Conservation (phyloP, 2,113 vertebrate species). For the Anas platyrhynchos region DNA sequence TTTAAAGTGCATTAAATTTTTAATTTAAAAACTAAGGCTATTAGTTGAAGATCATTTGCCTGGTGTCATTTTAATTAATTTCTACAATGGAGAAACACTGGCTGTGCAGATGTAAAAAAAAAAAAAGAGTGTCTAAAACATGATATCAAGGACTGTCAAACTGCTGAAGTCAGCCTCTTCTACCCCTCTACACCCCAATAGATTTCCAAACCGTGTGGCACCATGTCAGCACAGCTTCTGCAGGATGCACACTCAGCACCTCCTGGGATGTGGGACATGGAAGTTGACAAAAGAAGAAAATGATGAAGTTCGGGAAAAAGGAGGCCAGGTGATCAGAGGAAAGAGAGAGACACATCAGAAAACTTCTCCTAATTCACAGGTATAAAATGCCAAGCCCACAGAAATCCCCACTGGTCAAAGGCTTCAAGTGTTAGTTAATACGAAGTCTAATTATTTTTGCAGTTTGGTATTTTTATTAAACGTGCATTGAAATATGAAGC, state of each 20-base stretch:
- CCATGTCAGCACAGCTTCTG: fast-evolving
- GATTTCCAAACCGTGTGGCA: not conserved
- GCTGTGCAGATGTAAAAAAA: not conserved
- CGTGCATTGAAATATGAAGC: constrained; percentile 33
- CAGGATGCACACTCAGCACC: not conserved
- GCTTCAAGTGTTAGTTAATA: constrained; percentile 29
- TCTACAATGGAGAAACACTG: not conserved
- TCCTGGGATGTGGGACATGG: not conserved
- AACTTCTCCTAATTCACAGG: not conserved
- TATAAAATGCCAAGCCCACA: not conserved
- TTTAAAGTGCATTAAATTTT: not conserved
- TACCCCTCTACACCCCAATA: not conserved
- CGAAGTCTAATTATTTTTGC: constrained; percentile 68
- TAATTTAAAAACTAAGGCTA: not conserved
- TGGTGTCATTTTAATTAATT: not conserved
- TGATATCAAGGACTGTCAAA: not conserved
- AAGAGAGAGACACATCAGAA: not conserved
- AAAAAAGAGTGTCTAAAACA: not conserved
- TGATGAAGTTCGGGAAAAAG: not conserved
- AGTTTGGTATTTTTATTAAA: constrained; percentile 69
- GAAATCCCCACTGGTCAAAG: not conserved
- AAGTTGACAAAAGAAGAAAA: not conserved
- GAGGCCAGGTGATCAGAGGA: not conserved
- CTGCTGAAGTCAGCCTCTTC: not conserved
- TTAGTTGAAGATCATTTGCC: not conserved